phyloP scores from a whole-genome alignment of 1,140 invertebrate species.

The Achroia grisella region DNA sequence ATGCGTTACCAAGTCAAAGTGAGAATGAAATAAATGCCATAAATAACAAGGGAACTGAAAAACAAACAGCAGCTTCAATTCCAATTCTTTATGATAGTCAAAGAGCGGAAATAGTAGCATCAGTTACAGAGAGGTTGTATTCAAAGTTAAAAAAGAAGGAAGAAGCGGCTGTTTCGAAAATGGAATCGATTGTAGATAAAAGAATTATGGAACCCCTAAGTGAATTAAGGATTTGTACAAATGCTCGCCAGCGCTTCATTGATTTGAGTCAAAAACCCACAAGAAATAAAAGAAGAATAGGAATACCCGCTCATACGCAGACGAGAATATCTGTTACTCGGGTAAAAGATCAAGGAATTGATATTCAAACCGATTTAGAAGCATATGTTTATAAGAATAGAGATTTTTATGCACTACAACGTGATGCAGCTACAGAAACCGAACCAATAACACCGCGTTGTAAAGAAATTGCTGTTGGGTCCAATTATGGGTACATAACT shows the following conservation, averaged over 20 bases:
- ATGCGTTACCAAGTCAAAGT: constrained; percentile 27
- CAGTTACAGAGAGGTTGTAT: constrained; percentile 80
- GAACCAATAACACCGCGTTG: constrained; percentile 45
- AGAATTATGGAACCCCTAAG: constrained; percentile 58
- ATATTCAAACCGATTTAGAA: constrained; percentile 70
- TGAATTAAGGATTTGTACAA: constrained; percentile 73
- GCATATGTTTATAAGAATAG: constrained; percentile 40
- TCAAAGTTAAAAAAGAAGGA: constrained; percentile 76
- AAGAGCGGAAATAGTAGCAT: constrained; percentile 79
- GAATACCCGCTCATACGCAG: constrained; percentile 76
- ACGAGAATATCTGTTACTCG: constrained; percentile 71
- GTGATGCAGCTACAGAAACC: constrained; percentile 57
- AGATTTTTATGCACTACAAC: constrained; percentile 28
- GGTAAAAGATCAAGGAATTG: constrained; percentile 75
- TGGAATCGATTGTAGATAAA: constrained; percentile 50
- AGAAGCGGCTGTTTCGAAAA: constrained; percentile 59
- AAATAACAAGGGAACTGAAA: constrained; percentile 22
- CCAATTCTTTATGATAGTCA: constrained; percentile 61
- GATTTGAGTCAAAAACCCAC: constrained; percentile 75
- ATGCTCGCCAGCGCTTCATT: constrained; percentile 72
- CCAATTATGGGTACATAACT: constrained; percentile 40
- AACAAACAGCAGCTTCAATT: constrained; percentile 20
- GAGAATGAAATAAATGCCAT: constrained; percentile 29
- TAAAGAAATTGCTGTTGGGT: constrained; percentile 60
- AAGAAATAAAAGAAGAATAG: constrained; percentile 74